phyloP scores from a whole-genome alignment of 2,797 vertebrate genomes.

The Acipenser oxyrinchus region DNA sequence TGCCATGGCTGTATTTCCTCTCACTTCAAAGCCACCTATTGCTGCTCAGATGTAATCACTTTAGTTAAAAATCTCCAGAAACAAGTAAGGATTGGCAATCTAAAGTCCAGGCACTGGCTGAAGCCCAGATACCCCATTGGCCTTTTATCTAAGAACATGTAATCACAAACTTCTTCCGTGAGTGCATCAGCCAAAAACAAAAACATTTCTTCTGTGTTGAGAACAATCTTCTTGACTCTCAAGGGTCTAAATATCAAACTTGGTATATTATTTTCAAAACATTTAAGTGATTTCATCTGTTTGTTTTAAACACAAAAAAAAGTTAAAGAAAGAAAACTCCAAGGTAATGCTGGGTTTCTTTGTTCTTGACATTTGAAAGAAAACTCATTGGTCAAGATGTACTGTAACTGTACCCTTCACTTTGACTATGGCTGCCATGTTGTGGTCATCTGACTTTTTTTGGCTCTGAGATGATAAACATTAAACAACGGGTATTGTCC shows the following conservation, averaged over 20 bases:
- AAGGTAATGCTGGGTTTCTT: too few species aligned
- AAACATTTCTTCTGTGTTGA: conserved; percentile 23
- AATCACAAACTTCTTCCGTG: conserved; percentile 29
- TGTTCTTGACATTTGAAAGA: too few species aligned
- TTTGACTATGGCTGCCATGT: too few species aligned
- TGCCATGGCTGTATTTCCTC: not conserved
- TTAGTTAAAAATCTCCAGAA: conserved; percentile 16
- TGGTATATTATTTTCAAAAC: conserved; percentile 33
- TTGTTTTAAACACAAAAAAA: conserved; percentile 1
- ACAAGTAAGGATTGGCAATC: conserved; percentile 23
- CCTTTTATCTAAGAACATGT: conserved; percentile 31
- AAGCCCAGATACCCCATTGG: conserved; percentile 22
- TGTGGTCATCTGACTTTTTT: too few species aligned
- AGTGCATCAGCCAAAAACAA: conserved; percentile 24
- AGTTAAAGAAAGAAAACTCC: too few species aligned
- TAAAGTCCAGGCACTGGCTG: conserved; percentile 18
- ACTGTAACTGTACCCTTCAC: too few species aligned
- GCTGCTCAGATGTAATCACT: conserved; percentile 12
- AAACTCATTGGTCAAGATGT: too few species aligned
- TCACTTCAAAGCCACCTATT: not conserved
- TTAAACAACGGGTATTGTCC: too few species aligned
- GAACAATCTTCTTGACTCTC: conserved; percentile 32
- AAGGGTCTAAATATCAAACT: conserved; percentile 38
- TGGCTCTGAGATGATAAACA: too few species aligned
- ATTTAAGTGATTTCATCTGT: conserved; percentile 32